Evolutionary conservation across 2,113 vertebrate genomes (phyloP), one percentile per base, ranked within the genome.

Genomic region (Peromyscus polionotus): DNA sequence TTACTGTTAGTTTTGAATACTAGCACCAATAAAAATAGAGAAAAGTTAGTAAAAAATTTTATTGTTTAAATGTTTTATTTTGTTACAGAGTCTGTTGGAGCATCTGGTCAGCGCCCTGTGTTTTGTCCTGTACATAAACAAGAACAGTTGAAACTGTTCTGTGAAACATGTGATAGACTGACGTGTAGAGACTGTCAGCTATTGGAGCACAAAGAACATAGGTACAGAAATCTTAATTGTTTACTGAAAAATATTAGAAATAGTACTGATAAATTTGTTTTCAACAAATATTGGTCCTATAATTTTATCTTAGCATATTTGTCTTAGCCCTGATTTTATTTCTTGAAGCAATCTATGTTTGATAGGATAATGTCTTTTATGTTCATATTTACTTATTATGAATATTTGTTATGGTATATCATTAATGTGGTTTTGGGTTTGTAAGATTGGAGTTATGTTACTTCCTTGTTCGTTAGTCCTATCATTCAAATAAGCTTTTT

Each of bases 51-150:
- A 54, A 87, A 63, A 7, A 59, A 9, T 90, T 97, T 94, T 93
- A 65, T 97, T 97, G 94, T 97, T 98, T 97, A 97, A 97, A 97
- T 89, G 95, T 88, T 98, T 97, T 98, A 28, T 98, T 98, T 98
- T 98, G 89, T 97, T 98, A 87, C 98, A 99, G 99, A 99, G 91
- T 99, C 99, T 33, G 99, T 99, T 86, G 99, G 99, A 98, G 96
- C 99, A 42, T 99, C 99, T 79, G 99, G 99, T 98, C 99, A 99
- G 98, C 99, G 99, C 97, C 99, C 99, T 51, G 99, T 99, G 97
- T 99, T 99, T 98, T 99, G 99, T 98, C 99, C 99, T 93, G 96
- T 99, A 81, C 99, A 99, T 99, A 99, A 99, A 98, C 99, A 99
- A 99, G 99, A 99, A 96, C 99, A 99, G 0, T 99, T 99, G 97